Evolutionary conservation across 1,140 invertebrate genomes (phyloP).

Genomic region (Drosophila athabasca): DNA sequence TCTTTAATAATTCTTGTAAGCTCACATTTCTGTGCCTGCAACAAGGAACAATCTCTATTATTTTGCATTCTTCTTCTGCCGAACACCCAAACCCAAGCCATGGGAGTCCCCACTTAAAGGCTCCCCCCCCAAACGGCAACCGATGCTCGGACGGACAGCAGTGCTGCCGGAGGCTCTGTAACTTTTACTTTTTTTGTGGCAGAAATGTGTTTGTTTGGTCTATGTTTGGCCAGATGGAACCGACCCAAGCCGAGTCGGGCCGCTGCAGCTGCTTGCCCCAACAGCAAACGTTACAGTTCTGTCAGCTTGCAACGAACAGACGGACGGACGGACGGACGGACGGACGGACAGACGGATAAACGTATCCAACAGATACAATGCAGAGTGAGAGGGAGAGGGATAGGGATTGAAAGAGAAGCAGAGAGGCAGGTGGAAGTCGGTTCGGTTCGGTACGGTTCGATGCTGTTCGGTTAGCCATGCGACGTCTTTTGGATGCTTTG

Average conservation of each 20-base stretch:
- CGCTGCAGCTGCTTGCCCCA: constrained; percentile 68
- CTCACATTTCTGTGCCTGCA: no score
- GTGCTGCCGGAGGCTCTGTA: background rate
- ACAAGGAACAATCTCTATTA: background rate
- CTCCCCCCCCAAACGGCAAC: background rate
- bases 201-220: constrained; percentile 59
- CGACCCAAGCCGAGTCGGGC: constrained; percentile 33
- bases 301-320: constrained; percentile 33
- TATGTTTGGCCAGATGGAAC: constrained; percentile 76
- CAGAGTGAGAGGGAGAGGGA: constrained; percentile 28
- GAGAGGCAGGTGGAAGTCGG: constrained; percentile 20
- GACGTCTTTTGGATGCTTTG: constrained; percentile 51
- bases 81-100: background rate
- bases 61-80: background rate
- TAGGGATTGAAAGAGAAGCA: background rate
- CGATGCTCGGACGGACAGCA: background rate
- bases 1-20: no score
- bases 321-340: no score
- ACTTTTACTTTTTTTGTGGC: constrained; percentile 47
- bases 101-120: constrained; percentile 1
- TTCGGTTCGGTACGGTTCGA: no score
- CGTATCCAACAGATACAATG: constrained; percentile 61
- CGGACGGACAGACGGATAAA: constrained; percentile 10
- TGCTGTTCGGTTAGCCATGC: constrained; percentile 29
- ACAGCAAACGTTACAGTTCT: constrained; percentile 67